These are phyloP conservation scores for Pherbina coryleti DNA, from an alignment of 2,888 invertebrate genomes.

Conservation along the genomic window DNA sequence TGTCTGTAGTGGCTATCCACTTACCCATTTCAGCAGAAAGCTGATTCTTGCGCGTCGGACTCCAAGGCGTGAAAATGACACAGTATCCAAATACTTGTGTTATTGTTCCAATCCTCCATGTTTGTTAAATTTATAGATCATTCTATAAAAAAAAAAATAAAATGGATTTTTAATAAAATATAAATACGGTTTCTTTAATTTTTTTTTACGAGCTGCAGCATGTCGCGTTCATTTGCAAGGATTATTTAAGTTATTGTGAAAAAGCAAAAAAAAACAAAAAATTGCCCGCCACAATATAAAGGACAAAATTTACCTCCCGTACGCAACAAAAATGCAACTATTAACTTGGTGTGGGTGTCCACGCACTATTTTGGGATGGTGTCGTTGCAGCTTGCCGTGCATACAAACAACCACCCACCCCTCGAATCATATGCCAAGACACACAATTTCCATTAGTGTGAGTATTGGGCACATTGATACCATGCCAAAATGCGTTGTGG, in stretches of 20 bases:
- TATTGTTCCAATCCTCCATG: too few species aligned
- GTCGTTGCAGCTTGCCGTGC: not conserved
- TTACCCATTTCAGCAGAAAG: too few species aligned
- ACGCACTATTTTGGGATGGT: not conserved
- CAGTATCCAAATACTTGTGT: too few species aligned
- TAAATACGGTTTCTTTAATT: too few species aligned
- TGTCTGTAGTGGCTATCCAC: too few species aligned
- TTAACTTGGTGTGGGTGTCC: not conserved
- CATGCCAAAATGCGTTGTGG: not conserved
- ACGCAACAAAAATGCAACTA: not conserved
- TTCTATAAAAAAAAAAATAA: too few species aligned
- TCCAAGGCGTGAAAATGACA: too few species aligned
- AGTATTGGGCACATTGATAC: not conserved
- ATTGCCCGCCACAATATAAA: not conserved
- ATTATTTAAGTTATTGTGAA: not conserved
- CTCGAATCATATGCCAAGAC: not conserved
- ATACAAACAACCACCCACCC: not conserved
- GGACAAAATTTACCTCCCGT: not conserved
- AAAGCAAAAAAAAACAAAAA: not conserved
- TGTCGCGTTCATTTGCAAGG: not conserved
- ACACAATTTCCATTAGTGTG: constrained; percentile 22
- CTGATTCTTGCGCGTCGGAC: too few species aligned
- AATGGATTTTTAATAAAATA: too few species aligned
- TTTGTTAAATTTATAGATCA: too few species aligned
- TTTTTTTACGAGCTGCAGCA: too few species aligned